These are phyloP conservation scores for Sebastolobus altivelis DNA, from an alignment of 2,797 vertebrate genomes.

Conservation along the genomic window DNA sequence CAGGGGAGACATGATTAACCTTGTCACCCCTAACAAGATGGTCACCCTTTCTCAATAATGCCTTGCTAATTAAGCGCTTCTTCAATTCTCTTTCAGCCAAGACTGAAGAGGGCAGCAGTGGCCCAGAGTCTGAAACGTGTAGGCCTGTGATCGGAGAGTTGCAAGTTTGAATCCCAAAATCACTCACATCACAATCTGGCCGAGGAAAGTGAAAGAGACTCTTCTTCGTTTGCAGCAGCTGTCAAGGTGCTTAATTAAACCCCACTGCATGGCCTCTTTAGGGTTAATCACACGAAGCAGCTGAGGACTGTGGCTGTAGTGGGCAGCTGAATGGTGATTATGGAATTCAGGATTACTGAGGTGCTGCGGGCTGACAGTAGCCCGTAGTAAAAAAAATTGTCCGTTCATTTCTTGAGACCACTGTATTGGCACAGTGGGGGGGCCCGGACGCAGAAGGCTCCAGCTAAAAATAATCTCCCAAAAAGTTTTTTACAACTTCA, in stretches of 20 bases:
- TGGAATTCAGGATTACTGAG: background rate
- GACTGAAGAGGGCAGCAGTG: conserved; percentile 4
- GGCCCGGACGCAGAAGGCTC: background rate
- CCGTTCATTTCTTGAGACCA: background rate
- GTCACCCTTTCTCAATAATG: conserved; percentile 1
- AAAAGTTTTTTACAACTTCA: background rate
- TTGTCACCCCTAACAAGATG: background rate
- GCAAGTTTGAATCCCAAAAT: conserved; percentile 6
- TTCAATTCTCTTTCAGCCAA: conserved; percentile 9
- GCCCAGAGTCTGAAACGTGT: background rate
- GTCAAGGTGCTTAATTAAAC: conserved; percentile 7
- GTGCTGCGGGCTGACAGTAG: background rate
- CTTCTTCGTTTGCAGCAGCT: conserved; percentile 1
- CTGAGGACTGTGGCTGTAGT: conserved; percentile 8
- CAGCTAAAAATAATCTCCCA: background rate
- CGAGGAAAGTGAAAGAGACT: background rate
- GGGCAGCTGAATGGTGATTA: background rate
- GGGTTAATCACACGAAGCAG: conserved; percentile 1
- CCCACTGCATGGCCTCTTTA: background rate
- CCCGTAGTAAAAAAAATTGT: background rate
- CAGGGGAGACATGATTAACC: conserved; percentile 12
- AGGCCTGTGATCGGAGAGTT: background rate
- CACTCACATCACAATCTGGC: background rate
- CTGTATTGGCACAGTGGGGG: background rate
- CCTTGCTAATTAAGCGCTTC: conserved; percentile 21